A percentile compares a stretch with the other conserved stretches of the same genome.
These are phyloP conservation scores for Ennomos erosarius DNA, from an alignment of 2,888 invertebrate species.

Conservation along the genomic window DNA sequence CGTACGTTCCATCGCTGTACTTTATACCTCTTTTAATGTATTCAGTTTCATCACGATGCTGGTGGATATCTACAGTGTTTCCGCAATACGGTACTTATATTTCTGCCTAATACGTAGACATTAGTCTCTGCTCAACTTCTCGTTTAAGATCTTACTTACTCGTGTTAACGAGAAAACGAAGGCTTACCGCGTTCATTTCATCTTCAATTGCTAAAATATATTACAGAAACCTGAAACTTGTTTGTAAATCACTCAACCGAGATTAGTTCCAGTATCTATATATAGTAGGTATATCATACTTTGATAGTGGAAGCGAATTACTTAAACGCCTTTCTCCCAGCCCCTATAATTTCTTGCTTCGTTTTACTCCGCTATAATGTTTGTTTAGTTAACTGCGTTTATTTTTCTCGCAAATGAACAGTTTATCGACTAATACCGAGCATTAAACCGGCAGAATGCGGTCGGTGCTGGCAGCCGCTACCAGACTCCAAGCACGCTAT, in stretches of 20 bases:
- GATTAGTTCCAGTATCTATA: constrained; percentile 25
- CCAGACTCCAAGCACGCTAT: constrained; percentile 59
- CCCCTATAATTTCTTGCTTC: constrained; percentile 51
- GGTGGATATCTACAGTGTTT: constrained; percentile 23
- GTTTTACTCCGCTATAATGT: constrained; percentile 58
- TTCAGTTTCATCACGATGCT: constrained; percentile 3
- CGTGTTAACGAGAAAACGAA: constrained; percentile 35
- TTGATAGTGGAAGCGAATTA: constrained; percentile 32
- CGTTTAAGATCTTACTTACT: constrained; percentile 39
- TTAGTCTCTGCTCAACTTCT: constrained; percentile 30
- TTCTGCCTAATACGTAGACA: constrained; percentile 25
- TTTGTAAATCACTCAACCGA: constrained; percentile 26
- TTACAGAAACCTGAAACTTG: constrained; percentile 23
- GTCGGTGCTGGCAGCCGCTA: constrained; percentile 48
- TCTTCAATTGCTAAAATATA: constrained; percentile 25
- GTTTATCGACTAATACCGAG: constrained; percentile 64
- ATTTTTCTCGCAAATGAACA: constrained; percentile 70
- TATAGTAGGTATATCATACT: too few relatives aligned
- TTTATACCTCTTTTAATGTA: constrained; percentile 19
- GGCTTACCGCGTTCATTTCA: constrained; percentile 13
- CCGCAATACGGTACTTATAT: constrained; percentile 34
- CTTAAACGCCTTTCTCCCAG: constrained; percentile 40
- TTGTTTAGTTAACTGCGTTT: constrained; percentile 65
- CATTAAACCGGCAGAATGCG: constrained; percentile 63
- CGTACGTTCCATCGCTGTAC: constrained; percentile 25